Conservation (phyloP, 2,113 vertebrate genomes). For the Spilogale gracilis region DNA sequence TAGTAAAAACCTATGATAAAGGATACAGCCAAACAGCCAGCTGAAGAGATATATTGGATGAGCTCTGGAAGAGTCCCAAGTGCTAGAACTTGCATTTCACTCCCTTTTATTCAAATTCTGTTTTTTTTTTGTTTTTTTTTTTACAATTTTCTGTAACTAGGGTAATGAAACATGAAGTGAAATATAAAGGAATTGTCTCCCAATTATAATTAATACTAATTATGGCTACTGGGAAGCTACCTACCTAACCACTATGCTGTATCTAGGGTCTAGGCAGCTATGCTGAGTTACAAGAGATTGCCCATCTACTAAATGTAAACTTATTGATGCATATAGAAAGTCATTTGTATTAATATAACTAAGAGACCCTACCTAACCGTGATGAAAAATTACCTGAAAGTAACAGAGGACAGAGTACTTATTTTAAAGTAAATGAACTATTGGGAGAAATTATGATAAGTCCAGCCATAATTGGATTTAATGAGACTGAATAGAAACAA, state of each 20-base stretch:
- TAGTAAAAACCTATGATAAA: background rate
- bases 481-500: conserved; percentile 84
- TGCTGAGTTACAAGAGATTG: conserved; percentile 5
- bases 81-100: background rate
- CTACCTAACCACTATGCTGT: background rate
- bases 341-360: conserved; percentile 79
- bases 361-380: conserved; percentile 75
- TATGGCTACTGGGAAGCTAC: background rate
- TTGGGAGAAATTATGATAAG: conserved; percentile 77
- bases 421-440: conserved; percentile 82
- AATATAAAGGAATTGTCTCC: conserved; percentile 18
- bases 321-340: conserved; percentile 68
- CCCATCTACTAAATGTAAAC: conserved; percentile 41
- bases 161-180: conserved; percentile 48
- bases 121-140: background rate
- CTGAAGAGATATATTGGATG: background rate
- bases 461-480: conserved; percentile 83
- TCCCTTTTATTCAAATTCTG: background rate
- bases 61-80: background rate
- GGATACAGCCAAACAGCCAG: background rate
- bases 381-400: conserved; percentile 81
- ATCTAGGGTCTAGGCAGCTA: conserved; percentile 35
- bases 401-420: conserved; percentile 74
- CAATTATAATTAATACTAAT: conserved; percentile 56
- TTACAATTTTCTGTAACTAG: background rate